Evolutionary conservation across 2,113 vertebrate genomes (phyloP), one percentile per base, ranked within the genome.

Genomic region (Argyrosomus japonicus): DNA sequence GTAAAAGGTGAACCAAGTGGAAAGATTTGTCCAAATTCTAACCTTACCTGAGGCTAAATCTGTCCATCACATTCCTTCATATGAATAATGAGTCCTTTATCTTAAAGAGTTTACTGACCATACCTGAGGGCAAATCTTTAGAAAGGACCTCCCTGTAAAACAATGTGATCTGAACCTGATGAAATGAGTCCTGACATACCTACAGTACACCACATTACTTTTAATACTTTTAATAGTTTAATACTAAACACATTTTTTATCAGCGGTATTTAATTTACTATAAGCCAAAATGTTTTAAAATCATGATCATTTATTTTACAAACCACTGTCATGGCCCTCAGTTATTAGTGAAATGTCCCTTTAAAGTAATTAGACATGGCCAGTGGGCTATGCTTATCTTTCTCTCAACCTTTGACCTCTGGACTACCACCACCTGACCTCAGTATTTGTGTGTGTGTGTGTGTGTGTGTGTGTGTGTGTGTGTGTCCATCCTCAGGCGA

Each of bases 401-500:
- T 88, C 75, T 77, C 62, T 88, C 48, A 72, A 90, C 82, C 82
- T 92, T 78, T 92, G 90, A 92, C 90, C 86, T 69, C 74, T 85
- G 54, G 56, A 62, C 53, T 68, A 47, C 75, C 47, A 75, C 86
- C 86, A 79, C 86, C 83, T 94, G 83, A 93, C 83, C 89, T 84
- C n/a, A n/a, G 53, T 82, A 77, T 68, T 79, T 78, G 72, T 81
- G 80, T 85, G 64, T 90, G 40, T 43, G 40, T 11, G 84, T 78
- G 72, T 81, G 80, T 85, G 64, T 90, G 40, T 43, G 40, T 11
- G 40, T 43, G 40, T 11, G 50, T 81, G 79, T 67, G 83, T 87
- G 47, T 68, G 74, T 70, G 43, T 90, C 45, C 10, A 43, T 84
- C 89, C 84, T 87, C 94, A 99, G 98, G 96, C 63, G 98, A 99